These are phyloP conservation scores for Ispidina picta DNA, from an alignment of 2,797 vertebrate genomes.

Conservation along the genomic window DNA sequence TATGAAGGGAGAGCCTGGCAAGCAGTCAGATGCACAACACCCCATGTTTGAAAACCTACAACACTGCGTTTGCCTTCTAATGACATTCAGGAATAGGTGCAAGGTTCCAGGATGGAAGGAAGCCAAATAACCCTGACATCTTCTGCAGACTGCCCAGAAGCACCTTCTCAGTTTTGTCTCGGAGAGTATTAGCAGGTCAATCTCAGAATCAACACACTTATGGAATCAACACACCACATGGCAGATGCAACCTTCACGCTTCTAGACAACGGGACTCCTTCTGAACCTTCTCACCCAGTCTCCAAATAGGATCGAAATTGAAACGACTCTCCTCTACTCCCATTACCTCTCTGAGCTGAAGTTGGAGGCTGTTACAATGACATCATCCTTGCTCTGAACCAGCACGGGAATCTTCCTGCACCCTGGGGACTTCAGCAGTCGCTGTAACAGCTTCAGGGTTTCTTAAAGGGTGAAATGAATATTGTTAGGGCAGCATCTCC, in stretches of 20 bases:
- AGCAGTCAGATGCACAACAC: not conserved
- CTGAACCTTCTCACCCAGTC: conserved; percentile 28
- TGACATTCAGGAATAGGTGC: not conserved
- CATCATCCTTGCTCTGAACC: conserved; percentile 97
- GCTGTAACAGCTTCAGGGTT: conserved; percentile 93
- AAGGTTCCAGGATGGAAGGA: conserved; percentile 16
- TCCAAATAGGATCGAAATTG: conserved; percentile 25
- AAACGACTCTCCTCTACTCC: not conserved
- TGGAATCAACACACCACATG: conserved; percentile 32
- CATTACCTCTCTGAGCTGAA: conserved; percentile 96
- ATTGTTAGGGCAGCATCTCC: conserved; percentile 67
- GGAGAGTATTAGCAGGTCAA: conserved; percentile 3
- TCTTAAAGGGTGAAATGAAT: conserved; percentile 82
- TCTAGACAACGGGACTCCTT: conserved; percentile 29
- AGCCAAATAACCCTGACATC: not conserved
- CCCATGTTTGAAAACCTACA: not conserved
- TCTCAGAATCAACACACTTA: conserved; percentile 20
- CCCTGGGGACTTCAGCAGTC: conserved; percentile 95
- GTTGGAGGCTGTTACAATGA: conserved; percentile 97
- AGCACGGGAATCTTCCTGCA: conserved; percentile 97
- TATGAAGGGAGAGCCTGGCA: conserved; percentile 36
- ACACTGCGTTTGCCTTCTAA: not conserved
- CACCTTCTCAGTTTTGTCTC: conserved; percentile 35
- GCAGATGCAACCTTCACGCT: conserved; percentile 47
- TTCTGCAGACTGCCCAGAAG: conserved; percentile 9